Evolutionary conservation across 37 sponge, comb jelly and placozoan species (phyloP).

Genomic region (Crambe crambe): DNA sequence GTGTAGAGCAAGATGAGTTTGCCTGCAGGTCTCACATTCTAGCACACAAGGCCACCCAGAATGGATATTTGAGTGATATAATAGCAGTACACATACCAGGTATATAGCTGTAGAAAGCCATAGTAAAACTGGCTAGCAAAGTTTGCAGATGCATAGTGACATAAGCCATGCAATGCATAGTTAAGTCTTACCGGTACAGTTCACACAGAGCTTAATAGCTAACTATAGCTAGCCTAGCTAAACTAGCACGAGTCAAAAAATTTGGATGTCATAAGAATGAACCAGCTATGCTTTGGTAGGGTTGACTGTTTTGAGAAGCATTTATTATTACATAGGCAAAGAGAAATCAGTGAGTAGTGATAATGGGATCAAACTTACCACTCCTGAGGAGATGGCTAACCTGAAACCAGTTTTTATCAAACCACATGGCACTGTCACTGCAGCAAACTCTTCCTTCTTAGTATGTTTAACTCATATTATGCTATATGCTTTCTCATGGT

Average conservation of each 20-base stretch:
- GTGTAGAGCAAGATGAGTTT: slow-evolving; percentile 94
- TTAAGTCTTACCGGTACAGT: no score
- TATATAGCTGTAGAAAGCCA: slow-evolving; percentile 22
- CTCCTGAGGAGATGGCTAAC: slow-evolving; percentile 84
- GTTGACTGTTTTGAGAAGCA: background rate
- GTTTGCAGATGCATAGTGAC: no score
- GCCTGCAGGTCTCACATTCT: slow-evolving; percentile 89
- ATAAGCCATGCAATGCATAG: no score
- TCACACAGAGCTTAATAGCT: no score
- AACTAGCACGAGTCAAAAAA: no score
- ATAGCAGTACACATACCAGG: slow-evolving; percentile 83
- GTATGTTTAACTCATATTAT: no score
- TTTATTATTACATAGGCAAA: slow-evolving; percentile 73
- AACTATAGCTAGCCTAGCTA: no score
- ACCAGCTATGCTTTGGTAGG: background rate
- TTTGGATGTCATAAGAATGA: no score
- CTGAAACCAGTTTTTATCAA: slow-evolving; percentile 92
- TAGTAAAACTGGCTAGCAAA: no score
- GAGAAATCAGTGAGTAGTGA: slow-evolving; percentile 64
- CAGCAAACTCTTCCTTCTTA: slow-evolving; percentile 93
- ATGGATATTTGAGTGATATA: slow-evolving; percentile 69
- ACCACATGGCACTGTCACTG: slow-evolving; percentile 95
- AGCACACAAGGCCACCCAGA: slow-evolving; percentile 81
- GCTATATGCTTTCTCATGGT: no score
- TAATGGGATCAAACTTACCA: slow-evolving; percentile 94